These are phyloP conservation scores for Corbicula japonica DNA, from an alignment of 2,888 invertebrate genomes.

Conservation along the genomic window DNA sequence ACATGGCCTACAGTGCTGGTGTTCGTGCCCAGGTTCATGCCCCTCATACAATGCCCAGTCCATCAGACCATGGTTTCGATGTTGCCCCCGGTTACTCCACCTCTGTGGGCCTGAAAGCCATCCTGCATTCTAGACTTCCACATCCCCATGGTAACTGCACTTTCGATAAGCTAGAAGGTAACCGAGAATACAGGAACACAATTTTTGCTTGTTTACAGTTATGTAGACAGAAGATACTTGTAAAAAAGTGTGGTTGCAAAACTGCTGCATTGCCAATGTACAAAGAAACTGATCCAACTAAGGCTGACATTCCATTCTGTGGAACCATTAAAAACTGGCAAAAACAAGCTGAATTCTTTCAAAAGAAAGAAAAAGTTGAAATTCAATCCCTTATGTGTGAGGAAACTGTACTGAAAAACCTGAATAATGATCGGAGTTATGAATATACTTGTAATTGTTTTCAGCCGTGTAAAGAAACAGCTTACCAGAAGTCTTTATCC, in stretches of 20 bases:
- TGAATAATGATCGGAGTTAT: conserved; percentile 80
- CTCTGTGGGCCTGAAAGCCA: conserved; percentile 81
- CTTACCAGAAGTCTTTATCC: conserved; percentile 81
- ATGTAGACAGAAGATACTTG: conserved; percentile 81
- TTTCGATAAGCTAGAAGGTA: conserved; percentile 64
- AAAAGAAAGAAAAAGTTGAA: conserved; percentile 59
- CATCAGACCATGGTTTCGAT: conserved; percentile 84
- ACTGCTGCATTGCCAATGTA: conserved; percentile 80
- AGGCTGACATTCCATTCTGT: conserved; percentile 76
- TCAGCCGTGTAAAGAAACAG: conserved; percentile 80
- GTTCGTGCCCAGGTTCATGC: conserved; percentile 83
- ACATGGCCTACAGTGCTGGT: conserved; percentile 82
- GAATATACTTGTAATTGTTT: conserved; percentile 78
- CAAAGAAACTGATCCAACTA: conserved; percentile 42
- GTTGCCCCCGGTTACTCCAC: conserved; percentile 84
- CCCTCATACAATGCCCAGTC: conserved; percentile 83
- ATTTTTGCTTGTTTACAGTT: conserved; percentile 82
- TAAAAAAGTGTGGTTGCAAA: conserved; percentile 79
- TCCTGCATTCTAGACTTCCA: conserved; percentile 75
- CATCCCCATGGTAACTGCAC: conserved; percentile 83
- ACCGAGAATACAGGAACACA: conserved; percentile 75
- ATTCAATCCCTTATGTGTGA: conserved; percentile 75
- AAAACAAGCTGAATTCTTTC: conserved; percentile 46
- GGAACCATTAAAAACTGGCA: conserved; percentile 80
- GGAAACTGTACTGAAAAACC: conserved; percentile 70